phyloP scores from a whole-genome alignment of 53 echinoderm and acorn worm species.

The Crossaster papposus region DNA sequence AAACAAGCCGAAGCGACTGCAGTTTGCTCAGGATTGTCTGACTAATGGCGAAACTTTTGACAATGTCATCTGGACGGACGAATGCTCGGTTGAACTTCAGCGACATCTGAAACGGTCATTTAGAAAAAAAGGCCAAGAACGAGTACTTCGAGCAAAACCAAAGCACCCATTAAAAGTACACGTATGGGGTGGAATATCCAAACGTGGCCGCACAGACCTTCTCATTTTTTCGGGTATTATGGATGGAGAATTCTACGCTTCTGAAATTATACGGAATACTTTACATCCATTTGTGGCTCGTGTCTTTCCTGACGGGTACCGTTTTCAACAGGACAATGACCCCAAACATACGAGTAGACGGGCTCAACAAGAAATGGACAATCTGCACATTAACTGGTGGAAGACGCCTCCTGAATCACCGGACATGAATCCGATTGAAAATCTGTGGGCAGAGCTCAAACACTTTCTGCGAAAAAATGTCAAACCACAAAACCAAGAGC shows the following conservation, averaged over 20 bases:
- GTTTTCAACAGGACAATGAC: slow-evolving; percentile 76
- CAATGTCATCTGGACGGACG: slow-evolving; percentile 69
- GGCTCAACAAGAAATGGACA: slow-evolving; percentile 55
- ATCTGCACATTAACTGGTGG: slow-evolving; percentile 62
- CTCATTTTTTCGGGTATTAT: slow-evolving; percentile 68
- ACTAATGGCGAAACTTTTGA: slow-evolving; percentile 38
- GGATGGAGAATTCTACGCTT: slow-evolving; percentile 67
- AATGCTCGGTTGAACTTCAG: slow-evolving; percentile 63
- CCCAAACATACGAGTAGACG: slow-evolving; percentile 69
- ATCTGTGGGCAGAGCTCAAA: slow-evolving; percentile 70
- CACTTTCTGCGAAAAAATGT: slow-evolving; percentile 49
- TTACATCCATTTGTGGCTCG: slow-evolving; percentile 47
- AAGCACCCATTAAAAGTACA: slow-evolving; percentile 66
- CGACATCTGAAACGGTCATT: slow-evolving; percentile 11
- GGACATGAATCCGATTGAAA: slow-evolving; percentile 77
- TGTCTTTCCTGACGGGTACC: slow-evolving; percentile 60
- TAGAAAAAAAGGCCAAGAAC: slow-evolving; percentile 17
- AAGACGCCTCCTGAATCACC: slow-evolving; percentile 70
- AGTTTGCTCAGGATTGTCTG: slow-evolving; percentile 49
- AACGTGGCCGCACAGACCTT: slow-evolving; percentile 46
- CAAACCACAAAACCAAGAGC: slow-evolving; percentile 61
- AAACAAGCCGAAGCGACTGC: slow-evolving; percentile 57
- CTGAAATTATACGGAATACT: slow-evolving; percentile 51
- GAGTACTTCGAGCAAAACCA: slow-evolving; percentile 21
- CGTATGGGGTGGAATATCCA: slow-evolving; percentile 75